Evolutionary conservation across 2,113 vertebrate species (phyloP), one percentile per base, ranked within the genome.

Genomic region (Rhegmatorhina hoffmannsi): DNA sequence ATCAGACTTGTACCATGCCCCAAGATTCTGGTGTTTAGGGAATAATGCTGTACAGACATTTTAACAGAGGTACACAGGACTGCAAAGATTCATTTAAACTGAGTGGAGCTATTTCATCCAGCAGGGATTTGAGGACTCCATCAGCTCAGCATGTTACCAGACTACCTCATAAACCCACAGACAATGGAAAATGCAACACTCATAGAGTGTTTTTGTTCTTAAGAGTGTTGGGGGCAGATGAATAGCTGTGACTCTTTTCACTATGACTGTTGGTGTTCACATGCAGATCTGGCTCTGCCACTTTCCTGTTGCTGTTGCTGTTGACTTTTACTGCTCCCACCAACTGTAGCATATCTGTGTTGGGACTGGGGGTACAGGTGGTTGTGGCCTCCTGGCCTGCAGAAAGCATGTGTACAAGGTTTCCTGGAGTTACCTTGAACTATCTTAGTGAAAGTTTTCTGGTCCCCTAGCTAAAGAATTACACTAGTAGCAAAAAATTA

Each of bases 231-330:
- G 34, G 66, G 36, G 34, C 59, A 81, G 72, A 40, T 25, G 72
- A 33, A 58, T 43, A 72, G 26, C 53, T 80, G 56, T 18, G 69
- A 3, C 17, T 50, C 20, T 29, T 74, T 60, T 90, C n/a, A 19
- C 46, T 36, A 2, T n/a, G 79, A 26, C 43, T 88, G 62, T 4
- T 56, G 74, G 10, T 33, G 58, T 36, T 66, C 2, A 4, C 46
- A 46, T 1, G 5, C 0, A 1, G 63, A 44, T 66, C 59, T 17
- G 36, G 36, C 50, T 56, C 49, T 5, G 0, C 24, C 0, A 3
- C 7, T 4, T 1, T 56, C 59, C 47, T 80, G 34, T 25, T 77
- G 75, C 58, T 18, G 0, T 2, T 17, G 33, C 15, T 21, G 14
- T 31, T 70, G 50, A 16, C 8, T 73, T 36, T 49, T 34, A 8